Evolutionary conservation across 2,888 invertebrate genomes (phyloP), one percentile per base, ranked within the genome.

Genomic region (Amphimallon solstitiale): DNA sequence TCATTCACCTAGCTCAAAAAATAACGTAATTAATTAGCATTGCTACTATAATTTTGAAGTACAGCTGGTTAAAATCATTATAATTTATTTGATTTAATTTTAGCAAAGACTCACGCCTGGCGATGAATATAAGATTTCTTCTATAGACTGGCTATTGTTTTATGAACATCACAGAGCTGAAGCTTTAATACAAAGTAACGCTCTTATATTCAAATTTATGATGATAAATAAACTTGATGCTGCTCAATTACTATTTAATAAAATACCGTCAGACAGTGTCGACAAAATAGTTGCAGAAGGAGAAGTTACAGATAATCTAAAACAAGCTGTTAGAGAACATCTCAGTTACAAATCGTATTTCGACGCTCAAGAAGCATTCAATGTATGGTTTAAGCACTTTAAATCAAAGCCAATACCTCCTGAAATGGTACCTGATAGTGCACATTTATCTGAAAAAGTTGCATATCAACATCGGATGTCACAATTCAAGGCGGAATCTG

Each of bases 261-360:
- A 92, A 85, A 85, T 93, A 14, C 92, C 92, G 0, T 65, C 79
- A 0, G 89, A 92, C 79, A 84, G 89, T 0, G 84, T 92, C 7
- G 86, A 87, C 62, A 81, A 87, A 9, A 82, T 91, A 10, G 79
- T 86, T 48, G 77, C 81, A 45, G 76, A 82, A 59, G 75, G 83
- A 74, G 83, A 84, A 76, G 72, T 85, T 51, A 80, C 86, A 63
- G 78, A 85, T 72, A 83, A 86, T 73, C 80, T 80, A 3, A 74
- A 84, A 68, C 84, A 84, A 71, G 82, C 82, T 52, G 79, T 96
- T 61, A 88, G 93, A 72, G 97, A 97, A 80, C 93, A 93, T 82
- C 85, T 97, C 34, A 94, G 96, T 81, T 88, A 94, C 76, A 92
- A 93, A 81, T 89, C 93, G 0, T 97, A 96, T 79, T 84, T 97